These are phyloP conservation scores for Zootermopsis nevadensis DNA, from an alignment of 2,888 invertebrate species.

Conservation along the genomic window DNA sequence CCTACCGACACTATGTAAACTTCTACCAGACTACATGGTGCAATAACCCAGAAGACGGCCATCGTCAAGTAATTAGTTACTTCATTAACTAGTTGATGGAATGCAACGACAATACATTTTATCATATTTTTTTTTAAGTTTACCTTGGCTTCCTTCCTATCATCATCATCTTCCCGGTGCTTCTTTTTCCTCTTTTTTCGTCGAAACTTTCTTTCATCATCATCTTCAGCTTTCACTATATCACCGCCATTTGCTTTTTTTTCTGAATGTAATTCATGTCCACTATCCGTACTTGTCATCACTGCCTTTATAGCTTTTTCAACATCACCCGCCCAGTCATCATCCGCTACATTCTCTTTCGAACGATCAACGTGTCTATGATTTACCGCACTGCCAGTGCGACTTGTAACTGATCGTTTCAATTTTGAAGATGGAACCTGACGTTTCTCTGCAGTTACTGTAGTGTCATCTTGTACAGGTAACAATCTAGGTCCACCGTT, in stretches of 20 bases:
- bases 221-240: slow-evolving; percentile 33
- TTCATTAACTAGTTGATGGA: not conserved
- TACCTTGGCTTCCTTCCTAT: slow-evolving; percentile 52
- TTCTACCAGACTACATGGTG: too few relatives aligned
- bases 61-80: too few relatives aligned
- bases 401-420: not conserved
- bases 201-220: slow-evolving; percentile 55
- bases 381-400: not conserved
- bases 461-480: not conserved
- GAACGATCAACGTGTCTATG: not conserved
- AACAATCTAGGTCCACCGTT: slow-evolving; percentile 39
- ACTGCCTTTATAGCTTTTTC: slow-evolving; percentile 83
- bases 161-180: slow-evolving; percentile 65
- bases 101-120: not conserved
- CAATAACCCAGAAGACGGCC: too few relatives aligned
- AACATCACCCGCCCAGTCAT: slow-evolving; percentile 83
- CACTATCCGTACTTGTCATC: slow-evolving; percentile 73
- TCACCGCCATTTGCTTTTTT: slow-evolving; percentile 27
- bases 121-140: not conserved
- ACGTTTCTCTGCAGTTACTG: not conserved
- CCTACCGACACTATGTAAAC: too few relatives aligned
- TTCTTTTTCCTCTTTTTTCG: slow-evolving; percentile 59
- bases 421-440: slow-evolving; percentile 9
- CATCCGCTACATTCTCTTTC: slow-evolving; percentile 60
- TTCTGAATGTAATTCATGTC: slow-evolving; percentile 63